Evolutionary conservation across 2,888 invertebrate genomes (phyloP).

Genomic region (Pollenia labialis): DNA sequence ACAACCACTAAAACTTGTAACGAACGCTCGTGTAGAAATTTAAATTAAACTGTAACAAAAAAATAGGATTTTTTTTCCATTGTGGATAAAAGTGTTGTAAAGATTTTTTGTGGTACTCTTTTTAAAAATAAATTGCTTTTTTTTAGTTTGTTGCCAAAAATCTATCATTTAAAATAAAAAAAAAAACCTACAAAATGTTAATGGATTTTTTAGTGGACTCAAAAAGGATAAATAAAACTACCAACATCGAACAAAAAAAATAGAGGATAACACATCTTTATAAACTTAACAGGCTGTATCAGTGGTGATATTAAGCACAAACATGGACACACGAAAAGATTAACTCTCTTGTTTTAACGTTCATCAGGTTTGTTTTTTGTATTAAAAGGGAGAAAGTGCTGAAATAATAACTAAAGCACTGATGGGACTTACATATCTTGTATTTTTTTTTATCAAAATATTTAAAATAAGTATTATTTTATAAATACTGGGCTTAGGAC

Average conservation of each 20-base stretch:
- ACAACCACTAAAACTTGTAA: not conserved
- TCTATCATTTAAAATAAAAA: slow-evolving; percentile 31
- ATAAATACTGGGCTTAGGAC: slow-evolving; percentile 12
- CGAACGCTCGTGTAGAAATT: not conserved
- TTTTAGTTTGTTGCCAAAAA: slow-evolving; percentile 34
- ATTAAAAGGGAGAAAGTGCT: slow-evolving; percentile 30
- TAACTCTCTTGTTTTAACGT: slow-evolving; percentile 38
- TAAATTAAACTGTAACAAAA: not conserved
- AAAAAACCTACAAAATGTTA: slow-evolving; percentile 60
- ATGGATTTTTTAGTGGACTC: slow-evolving; percentile 58
- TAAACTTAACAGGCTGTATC: slow-evolving; percentile 5
- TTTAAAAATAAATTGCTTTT: slow-evolving; percentile 4
- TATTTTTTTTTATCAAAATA: not conserved
- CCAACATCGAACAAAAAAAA: not conserved
- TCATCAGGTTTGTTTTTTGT: slow-evolving; percentile 42
- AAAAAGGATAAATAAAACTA: slow-evolving; percentile 29
- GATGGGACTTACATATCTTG: not conserved
- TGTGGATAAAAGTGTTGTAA: not conserved
- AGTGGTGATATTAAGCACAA: slow-evolving; percentile 38
- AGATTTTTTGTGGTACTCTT: slow-evolving; percentile 5
- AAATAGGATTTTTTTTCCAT: not conserved
- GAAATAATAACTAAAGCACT: not conserved
- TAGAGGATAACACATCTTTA: slow-evolving; percentile 61
- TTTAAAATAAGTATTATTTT: slow-evolving; percentile 32
- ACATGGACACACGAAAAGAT: slow-evolving; percentile 22